phyloP scores from a whole-genome alignment of 2,797 vertebrate genomes.

The Peromyscus aztecus region DNA sequence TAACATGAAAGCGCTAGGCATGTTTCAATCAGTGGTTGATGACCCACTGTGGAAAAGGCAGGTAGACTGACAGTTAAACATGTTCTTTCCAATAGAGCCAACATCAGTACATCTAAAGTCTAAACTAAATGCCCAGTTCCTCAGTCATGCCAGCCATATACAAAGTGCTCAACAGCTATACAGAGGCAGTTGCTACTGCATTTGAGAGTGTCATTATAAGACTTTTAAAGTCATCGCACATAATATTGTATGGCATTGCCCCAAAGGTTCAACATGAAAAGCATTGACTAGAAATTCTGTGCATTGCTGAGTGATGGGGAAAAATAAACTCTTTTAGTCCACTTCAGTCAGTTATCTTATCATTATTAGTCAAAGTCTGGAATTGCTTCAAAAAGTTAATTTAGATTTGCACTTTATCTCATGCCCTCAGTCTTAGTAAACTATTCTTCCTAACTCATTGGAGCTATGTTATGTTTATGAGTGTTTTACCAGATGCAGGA shows the following conservation, averaged over 20 bases:
- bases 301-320: not conserved
- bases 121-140: constrained; percentile 22
- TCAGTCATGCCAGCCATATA: not conserved
- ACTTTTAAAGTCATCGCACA: not conserved
- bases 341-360: not conserved
- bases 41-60: not conserved
- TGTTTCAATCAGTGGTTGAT: not conserved
- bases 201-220: not conserved
- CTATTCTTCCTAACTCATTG: not conserved
- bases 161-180: not conserved
- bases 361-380: not conserved
- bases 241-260: not conserved
- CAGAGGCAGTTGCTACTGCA: not conserved
- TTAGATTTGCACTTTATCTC: not conserved
- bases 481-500: not conserved
- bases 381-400: not conserved
- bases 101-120: not conserved
- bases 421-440: not conserved
- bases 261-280: not conserved
- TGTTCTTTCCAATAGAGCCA: not conserved
- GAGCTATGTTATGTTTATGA: not conserved
- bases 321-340: not conserved
- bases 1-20: not conserved
- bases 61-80: not conserved
- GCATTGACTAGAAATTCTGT: not conserved